These are phyloP conservation scores for Limnephilus lunatus DNA, from an alignment of 2,888 invertebrate species.

Conservation along the genomic window DNA sequence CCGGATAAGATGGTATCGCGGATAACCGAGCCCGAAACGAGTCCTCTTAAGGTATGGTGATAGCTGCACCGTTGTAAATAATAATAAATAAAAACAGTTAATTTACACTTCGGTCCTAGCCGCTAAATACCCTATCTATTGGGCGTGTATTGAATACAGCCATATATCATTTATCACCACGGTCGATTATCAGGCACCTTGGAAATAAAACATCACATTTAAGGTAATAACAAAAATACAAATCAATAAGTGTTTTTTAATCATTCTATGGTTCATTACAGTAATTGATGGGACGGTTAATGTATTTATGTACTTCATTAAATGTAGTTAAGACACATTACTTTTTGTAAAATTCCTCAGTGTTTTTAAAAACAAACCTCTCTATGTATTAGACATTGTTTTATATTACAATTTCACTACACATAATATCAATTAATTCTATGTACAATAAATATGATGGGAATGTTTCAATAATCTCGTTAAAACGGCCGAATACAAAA, in stretches of 20 bases:
- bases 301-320: conserved; percentile 18
- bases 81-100: conserved; percentile 60
- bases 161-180: conserved; percentile 64
- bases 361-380: not conserved
- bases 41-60: conserved; percentile 55
- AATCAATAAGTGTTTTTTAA: conserved; percentile 8
- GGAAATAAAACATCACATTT: conserved; percentile 57
- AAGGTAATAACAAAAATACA: conserved; percentile 49
- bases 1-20: not conserved
- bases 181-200: conserved; percentile 65
- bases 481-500: conserved; percentile 25
- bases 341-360: conserved; percentile 34
- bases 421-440: conserved; percentile 37
- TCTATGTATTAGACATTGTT: conserved; percentile 25
- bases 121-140: conserved; percentile 52
- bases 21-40: conserved; percentile 16
- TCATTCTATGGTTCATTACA: conserved; percentile 36
- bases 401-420: conserved; percentile 18
- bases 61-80: conserved; percentile 58
- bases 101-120: conserved; percentile 51
- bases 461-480: conserved; percentile 55
- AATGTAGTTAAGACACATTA: conserved; percentile 45
- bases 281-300: conserved; percentile 42
- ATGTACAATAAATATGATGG: conserved; percentile 42
- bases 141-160: conserved; percentile 58